Evolutionary conservation across 2,113 vertebrate species (phyloP).

Genomic region (Bungarus multicinctus): DNA sequence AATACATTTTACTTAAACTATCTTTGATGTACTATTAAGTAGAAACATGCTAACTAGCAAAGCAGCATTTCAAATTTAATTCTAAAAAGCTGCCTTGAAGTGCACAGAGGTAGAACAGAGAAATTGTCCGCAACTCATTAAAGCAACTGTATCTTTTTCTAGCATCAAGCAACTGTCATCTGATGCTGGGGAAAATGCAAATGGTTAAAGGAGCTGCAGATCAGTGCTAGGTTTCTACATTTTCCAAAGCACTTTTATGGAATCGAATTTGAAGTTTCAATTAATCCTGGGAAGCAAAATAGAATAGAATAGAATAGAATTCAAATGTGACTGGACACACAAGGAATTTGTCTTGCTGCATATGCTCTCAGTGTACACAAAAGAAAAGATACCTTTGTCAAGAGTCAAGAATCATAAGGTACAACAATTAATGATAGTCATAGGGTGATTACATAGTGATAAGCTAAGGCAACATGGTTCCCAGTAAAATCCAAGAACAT

Average conservation of each 20-base stretch:
- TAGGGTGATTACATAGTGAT: not conserved
- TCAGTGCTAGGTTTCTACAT: not conserved
- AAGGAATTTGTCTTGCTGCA: no score
- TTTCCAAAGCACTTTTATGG: not conserved
- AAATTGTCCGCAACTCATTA: not conserved
- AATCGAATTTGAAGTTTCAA: not conserved
- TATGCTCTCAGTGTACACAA: no score
- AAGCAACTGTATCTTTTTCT: not conserved
- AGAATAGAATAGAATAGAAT: no score
- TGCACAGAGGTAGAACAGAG: not conserved
- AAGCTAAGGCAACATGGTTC: not conserved
- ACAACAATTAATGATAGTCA: no score
- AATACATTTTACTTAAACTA: not conserved
- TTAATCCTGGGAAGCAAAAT: not conserved
- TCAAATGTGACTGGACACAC: no score
- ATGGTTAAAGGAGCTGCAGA: not conserved
- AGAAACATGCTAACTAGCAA: not conserved
- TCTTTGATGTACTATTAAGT: not conserved
- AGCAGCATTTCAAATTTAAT: not conserved
- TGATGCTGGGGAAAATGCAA: not conserved
- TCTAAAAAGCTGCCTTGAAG: not conserved
- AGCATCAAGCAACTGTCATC: not conserved
- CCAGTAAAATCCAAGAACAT: not conserved
- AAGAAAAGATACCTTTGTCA: no score
- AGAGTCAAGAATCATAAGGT: no score